phyloP scores from a whole-genome alignment of 1,140 invertebrate genomes.

The Conus betulinus region DNA sequence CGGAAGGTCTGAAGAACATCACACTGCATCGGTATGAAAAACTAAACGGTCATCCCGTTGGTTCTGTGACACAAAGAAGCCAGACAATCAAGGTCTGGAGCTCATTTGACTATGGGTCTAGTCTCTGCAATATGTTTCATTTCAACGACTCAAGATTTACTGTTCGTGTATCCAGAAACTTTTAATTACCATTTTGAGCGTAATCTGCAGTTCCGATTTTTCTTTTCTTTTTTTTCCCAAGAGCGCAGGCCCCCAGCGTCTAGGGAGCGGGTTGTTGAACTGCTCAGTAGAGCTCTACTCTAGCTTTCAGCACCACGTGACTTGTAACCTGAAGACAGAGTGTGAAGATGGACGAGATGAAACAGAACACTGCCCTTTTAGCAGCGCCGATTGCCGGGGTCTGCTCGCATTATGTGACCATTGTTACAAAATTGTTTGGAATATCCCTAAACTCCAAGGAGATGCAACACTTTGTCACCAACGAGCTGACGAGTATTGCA shows the following conservation, averaged over 20 bases:
- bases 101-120: background rate
- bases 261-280: background rate
- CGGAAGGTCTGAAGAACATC: background rate
- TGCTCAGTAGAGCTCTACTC: conserved; percentile 8
- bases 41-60: no score
- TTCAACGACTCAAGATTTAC: background rate
- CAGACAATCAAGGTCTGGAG: background rate
- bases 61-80: background rate
- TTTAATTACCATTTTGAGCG: background rate
- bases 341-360: conserved; percentile 16
- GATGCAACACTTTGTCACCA: background rate
- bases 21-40: background rate
- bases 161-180: background rate
- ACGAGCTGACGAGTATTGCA: background rate
- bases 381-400: background rate
- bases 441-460: background rate
- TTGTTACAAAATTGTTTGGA: background rate
- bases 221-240: background rate
- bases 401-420: background rate
- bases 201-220: no score
- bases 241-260: background rate
- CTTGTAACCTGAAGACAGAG: conserved; percentile 30
- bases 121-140: background rate
- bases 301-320: background rate
- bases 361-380: conserved; percentile 18